Conservation (phyloP, 2,888 invertebrate species). For the Peribatodes rhomboidaria region DNA sequence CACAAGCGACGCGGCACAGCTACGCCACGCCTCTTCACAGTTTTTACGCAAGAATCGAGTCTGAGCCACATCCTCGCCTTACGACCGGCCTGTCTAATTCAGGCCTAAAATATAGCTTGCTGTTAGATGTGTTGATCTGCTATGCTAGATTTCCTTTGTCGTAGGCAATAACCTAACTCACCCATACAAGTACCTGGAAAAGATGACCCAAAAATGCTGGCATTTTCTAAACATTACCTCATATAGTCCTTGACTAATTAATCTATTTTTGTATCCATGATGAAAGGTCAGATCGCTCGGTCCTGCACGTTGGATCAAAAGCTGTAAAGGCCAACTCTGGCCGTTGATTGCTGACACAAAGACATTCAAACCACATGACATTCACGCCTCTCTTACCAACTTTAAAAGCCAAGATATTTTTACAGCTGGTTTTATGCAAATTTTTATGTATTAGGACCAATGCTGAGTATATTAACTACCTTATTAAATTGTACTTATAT, state of each 20-base stretch:
- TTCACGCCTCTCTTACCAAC: slow-evolving; percentile 10
- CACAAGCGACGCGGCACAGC: too few species aligned
- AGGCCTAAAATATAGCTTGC: too few species aligned
- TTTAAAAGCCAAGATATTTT: slow-evolving; percentile 10
- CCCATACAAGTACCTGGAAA: too few species aligned
- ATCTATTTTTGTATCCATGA: neutral
- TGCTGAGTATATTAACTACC: too few species aligned
- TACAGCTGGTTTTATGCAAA: neutral
- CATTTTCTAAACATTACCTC: neutral
- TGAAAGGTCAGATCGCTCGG: slow-evolving; percentile 8
- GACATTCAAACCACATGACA: neutral
- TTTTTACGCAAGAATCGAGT: too few species aligned
- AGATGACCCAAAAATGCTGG: neutral
- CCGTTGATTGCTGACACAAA: slow-evolving; percentile 15
- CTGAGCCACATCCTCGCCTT: too few species aligned
- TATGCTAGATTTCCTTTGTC: too few species aligned
- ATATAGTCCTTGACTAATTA: neutral
- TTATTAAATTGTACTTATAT: too few species aligned
- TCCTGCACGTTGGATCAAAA: neutral
- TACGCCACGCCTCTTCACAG: too few species aligned
- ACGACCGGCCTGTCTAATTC: too few species aligned
- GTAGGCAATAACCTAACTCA: too few species aligned
- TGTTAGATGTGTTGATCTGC: too few species aligned
- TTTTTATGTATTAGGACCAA: neutral
- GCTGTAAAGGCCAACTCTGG: slow-evolving; percentile 10